Evolutionary conservation across 2,113 vertebrate species (phyloP).

Genomic region (Pollimyrus isidori): DNA sequence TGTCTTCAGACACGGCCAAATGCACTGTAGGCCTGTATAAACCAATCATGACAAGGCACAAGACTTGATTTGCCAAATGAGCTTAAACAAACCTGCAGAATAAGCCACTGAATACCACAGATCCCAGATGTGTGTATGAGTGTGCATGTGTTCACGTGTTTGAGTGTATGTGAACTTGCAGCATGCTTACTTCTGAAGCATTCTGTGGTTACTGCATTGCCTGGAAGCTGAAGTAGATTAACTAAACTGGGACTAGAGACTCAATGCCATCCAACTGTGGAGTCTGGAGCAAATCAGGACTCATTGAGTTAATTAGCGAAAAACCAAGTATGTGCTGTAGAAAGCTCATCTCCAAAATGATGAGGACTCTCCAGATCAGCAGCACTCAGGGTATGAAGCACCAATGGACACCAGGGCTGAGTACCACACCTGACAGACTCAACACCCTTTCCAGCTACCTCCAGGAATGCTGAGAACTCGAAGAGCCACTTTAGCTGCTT

Average conservation of each 20-base stretch:
- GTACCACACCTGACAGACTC: neutral
- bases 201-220: neutral
- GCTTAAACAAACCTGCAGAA: constrained; percentile 21
- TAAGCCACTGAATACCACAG: neutral
- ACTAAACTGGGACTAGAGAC: neutral
- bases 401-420: neutral
- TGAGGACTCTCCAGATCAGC: neutral
- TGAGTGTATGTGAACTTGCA: neutral
- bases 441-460: neutral
- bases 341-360: neutral
- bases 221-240: neutral
- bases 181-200: neutral
- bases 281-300: neutral
- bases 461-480: constrained; percentile 28
- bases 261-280: neutral
- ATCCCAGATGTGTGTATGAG: neutral
- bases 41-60: neutral
- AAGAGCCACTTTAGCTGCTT: constrained; percentile 43
- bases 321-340: neutral
- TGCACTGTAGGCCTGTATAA: neutral
- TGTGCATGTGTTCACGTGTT: neutral
- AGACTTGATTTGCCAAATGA: constrained; percentile 34
- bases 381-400: neutral
- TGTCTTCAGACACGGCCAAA: constrained; percentile 15
- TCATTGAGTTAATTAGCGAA: neutral